Evolutionary conservation across 2,888 invertebrate species (phyloP).

Genomic region (Harmothoe impar): DNA sequence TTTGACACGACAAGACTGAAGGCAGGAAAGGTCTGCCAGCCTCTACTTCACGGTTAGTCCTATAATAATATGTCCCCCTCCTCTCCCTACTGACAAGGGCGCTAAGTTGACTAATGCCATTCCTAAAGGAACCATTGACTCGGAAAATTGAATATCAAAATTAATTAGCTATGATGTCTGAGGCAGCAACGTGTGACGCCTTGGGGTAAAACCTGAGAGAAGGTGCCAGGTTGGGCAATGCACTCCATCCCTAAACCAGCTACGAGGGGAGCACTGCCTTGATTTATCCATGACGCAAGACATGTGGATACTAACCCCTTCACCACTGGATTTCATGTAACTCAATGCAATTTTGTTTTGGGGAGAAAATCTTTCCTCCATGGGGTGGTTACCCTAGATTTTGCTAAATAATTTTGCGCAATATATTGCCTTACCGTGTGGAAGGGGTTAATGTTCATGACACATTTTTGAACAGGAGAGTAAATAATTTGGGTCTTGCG

Average conservation of each 20-base stretch:
- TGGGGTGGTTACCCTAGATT: too few species aligned
- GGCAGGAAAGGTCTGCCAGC: slow-evolving; percentile 14
- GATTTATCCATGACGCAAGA: neutral
- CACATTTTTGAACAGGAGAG: too few species aligned
- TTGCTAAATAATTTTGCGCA: too few species aligned
- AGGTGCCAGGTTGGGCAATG: neutral
- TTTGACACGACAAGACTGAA: neutral
- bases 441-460: too few species aligned
- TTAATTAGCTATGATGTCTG: slow-evolving; percentile 49
- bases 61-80: neutral
- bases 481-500: too few species aligned
- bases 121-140: slow-evolving; percentile 34
- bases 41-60: neutral
- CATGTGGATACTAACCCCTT: too few species aligned
- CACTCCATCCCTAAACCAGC: neutral
- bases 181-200: neutral
- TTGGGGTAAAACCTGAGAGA: neutral
- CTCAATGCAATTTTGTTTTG: too few species aligned
- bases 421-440: too few species aligned
- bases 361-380: too few species aligned
- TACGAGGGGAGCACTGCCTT: neutral
- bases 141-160: slow-evolving; percentile 58
- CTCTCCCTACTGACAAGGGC: slow-evolving; percentile 10
- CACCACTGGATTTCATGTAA: too few species aligned
- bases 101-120: slow-evolving; percentile 37